A percentile compares a stretch with the other conserved stretches of the same genome.
Conservation (phyloP, 2,113 vertebrate genomes). For the Dermatemys mawii region DNA sequence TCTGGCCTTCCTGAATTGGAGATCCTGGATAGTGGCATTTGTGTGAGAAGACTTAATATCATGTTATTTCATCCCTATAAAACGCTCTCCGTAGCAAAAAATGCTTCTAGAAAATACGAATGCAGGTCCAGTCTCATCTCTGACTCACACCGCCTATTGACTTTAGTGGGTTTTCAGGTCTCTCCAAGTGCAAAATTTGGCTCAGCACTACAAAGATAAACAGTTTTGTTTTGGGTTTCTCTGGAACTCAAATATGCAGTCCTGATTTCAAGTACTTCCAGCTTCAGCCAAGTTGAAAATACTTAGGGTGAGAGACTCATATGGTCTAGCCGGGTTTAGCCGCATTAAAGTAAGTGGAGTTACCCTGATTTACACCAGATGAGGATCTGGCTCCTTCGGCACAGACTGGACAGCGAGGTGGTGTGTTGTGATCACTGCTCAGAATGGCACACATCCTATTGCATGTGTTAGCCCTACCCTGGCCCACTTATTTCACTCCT, state of each 20-base stretch:
- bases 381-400: neutral
- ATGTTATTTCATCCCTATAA: neutral
- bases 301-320: neutral
- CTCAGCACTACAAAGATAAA: neutral
- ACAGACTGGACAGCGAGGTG: neutral
- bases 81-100: neutral
- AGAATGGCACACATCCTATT: neutral
- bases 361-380: neutral
- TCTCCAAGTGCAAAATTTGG: neutral
- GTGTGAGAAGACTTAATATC: neutral
- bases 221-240: neutral
- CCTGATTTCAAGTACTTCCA: neutral
- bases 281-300: neutral
- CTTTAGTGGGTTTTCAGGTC: neutral
- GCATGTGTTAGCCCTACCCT: neutral
- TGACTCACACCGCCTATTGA: neutral
- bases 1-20: conserved; percentile 17
- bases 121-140: neutral
- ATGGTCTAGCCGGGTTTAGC: neutral
- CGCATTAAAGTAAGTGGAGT: too few species aligned
- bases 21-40: neutral
- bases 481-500: neutral
- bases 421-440: neutral
- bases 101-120: conserved; percentile 3
- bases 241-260: neutral